phyloP scores from a whole-genome alignment of 2,113 vertebrate genomes.

The Sebastes fasciatus region DNA sequence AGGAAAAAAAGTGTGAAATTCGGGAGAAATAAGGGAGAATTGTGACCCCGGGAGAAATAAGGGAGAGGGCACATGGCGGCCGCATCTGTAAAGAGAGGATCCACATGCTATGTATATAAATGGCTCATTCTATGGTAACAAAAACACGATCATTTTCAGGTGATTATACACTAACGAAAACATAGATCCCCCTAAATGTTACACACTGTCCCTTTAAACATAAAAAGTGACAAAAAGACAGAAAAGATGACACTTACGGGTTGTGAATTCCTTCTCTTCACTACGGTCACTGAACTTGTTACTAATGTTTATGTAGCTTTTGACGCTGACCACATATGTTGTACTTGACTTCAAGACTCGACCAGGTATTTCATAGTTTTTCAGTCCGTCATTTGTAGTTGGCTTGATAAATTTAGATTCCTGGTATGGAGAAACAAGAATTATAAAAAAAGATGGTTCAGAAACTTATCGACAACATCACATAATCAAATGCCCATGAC shows the following conservation, averaged over 20 bases:
- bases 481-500: neutral
- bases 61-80: no score
- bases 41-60: no score
- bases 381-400: fast-evolving
- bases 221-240: neutral
- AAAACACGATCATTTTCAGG: no score
- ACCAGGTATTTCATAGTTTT: slow-evolving; percentile 50
- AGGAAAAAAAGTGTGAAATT: no score
- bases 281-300: slow-evolving; percentile 71
- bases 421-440: slow-evolving; percentile 7
- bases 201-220: no score
- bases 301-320: fast-evolving
- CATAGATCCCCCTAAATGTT: no score
- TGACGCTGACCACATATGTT: slow-evolving; percentile 70
- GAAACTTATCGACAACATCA: neutral
- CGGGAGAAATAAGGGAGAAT: no score
- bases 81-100: no score
- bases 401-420: fast-evolving
- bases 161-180: no score
- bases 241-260: slow-evolving; percentile 59
- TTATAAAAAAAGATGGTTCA: neutral
- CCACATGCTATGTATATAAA: no score
- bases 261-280: slow-evolving; percentile 58
- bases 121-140: no score
- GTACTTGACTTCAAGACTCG: slow-evolving; percentile 43